Base-by-base conservation (phyloP, 1,140 invertebrate genomes). In the Zaprionus capensis region DNA sequence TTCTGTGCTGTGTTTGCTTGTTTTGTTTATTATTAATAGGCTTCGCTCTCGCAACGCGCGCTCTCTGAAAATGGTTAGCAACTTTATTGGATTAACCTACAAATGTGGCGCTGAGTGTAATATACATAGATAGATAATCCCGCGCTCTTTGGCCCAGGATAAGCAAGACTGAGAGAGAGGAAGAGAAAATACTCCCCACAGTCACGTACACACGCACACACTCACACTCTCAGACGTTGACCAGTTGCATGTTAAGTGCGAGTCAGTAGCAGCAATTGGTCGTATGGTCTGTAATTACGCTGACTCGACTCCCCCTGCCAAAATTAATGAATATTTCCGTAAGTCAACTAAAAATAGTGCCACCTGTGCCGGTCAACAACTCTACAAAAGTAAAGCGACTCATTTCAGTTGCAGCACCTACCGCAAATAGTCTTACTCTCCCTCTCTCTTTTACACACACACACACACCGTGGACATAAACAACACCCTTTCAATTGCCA, bases 81-180 rank as follows among this genome's bases (percentile, higher is more conserved):
- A 80, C 81, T 81, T 85, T 81, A 90, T 87, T 90, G 84, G 85
- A 79, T 88, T 88, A 90, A 78, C 75, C 74, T 68, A 76, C 63
- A 73, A 70, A 72, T 71, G 77, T 75, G 59, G 76, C 66, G 63
- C 49, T 51, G 78, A 71, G 56, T 71, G 68, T 46, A 46, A 46
- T 46, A 46, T 46, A 17, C n/a, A 81, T 66, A 68, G 65, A 81
- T 66, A 68, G 65, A 63, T 69, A 78, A 74, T 63, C 24, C 61
- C 36, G 44, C 70, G 73, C 77, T 73, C 46, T 77, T 55, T 17
- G 41, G 64, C 55, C 17, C 71, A 80, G 83, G 84, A 87, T 71
- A 82, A 81, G 49, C 59, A 70, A 28, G 14, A 15, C 26, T 36
- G n/a, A 36, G 67, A 57, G 41, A 20, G n/a, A 61, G 24, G 38